Percentiles rank a stretch among this genome's conserved stretches.
Conservation (phyloP, 1,140 invertebrate genomes). For the Drosophila navojoa region DNA sequence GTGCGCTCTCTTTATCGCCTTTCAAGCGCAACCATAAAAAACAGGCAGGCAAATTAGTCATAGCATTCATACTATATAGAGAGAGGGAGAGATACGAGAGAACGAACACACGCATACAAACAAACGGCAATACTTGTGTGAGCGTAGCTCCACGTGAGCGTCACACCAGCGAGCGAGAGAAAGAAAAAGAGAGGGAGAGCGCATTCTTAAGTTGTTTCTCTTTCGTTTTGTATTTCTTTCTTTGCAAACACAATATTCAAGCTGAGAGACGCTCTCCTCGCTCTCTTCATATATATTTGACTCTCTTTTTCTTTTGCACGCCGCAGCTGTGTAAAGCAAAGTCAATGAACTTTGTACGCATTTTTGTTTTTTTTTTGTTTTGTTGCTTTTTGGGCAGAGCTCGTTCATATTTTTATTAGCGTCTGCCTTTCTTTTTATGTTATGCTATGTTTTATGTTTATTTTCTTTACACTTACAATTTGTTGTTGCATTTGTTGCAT, state of each 20-base stretch:
- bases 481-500: slow-evolving; percentile 43
- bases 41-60: slow-evolving; percentile 62
- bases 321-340: slow-evolving; percentile 64
- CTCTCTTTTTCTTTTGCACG: slow-evolving; percentile 24
- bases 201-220: background rate
- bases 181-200: background rate
- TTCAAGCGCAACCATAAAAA: slow-evolving; percentile 49
- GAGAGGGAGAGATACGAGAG: background rate
- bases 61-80: slow-evolving; percentile 29
- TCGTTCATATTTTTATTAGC: slow-evolving; percentile 51
- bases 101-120: slow-evolving; percentile 12
- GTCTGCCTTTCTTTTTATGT: slow-evolving; percentile 58
- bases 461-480: slow-evolving; percentile 67
- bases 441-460: slow-evolving; percentile 55
- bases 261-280: slow-evolving; percentile 8
- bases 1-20: slow-evolving; percentile 20
- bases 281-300: background rate
- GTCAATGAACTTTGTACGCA: slow-evolving; percentile 82
- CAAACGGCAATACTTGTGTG: slow-evolving; percentile 35
- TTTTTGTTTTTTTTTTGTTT: slow-evolving; percentile 44
- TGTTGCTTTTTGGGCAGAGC: slow-evolving; percentile 40
- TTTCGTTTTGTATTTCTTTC: slow-evolving; percentile 28
- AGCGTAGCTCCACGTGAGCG: slow-evolving; percentile 40
- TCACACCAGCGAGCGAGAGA: slow-evolving; percentile 2
- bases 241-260: slow-evolving; percentile 52